phyloP scores from a whole-genome alignment of 1,140 invertebrate genomes.

The Microvelia longipes region DNA sequence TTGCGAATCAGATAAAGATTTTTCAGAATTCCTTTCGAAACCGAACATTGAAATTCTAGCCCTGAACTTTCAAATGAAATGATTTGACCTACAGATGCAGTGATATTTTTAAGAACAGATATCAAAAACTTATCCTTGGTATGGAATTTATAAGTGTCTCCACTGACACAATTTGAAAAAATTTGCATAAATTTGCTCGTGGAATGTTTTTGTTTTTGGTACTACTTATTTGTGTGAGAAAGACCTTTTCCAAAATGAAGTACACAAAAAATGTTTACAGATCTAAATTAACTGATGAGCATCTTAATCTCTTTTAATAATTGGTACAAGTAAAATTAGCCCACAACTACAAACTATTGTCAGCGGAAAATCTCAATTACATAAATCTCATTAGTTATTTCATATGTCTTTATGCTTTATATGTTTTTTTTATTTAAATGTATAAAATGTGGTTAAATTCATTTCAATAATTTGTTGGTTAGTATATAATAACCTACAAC shows the following conservation, averaged over 20 bases:
- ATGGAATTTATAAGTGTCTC: constrained; percentile 15
- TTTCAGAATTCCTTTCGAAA: constrained; percentile 20
- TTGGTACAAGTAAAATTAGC: constrained; percentile 13
- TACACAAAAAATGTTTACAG: constrained; percentile 18
- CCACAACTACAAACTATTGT: constrained; percentile 13
- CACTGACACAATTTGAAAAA: constrained; percentile 15
- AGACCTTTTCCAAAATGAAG: constrained; percentile 19
- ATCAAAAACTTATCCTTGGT: constrained; percentile 15
- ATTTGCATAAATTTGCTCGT: constrained; percentile 18
- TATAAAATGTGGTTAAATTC: neutral
- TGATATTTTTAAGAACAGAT: constrained; percentile 18
- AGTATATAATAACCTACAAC: neutral
- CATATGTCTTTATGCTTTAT: neutral
- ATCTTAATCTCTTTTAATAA: constrained; percentile 14
- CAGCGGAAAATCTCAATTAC: constrained; percentile 22
- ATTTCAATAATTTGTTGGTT: neutral
- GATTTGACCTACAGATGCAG: constrained; percentile 21
- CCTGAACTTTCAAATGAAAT: constrained; percentile 22
- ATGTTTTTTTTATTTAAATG: neutral
- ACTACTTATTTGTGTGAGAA: constrained; percentile 18
- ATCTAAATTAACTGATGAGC: constrained; percentile 17
- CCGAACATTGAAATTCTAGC: constrained; percentile 19
- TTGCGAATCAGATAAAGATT: constrained; percentile 22
- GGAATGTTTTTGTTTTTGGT: constrained; percentile 12
- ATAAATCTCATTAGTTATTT: constrained; percentile 21